These are phyloP conservation scores for Xenopus laevis DNA, from an alignment of 2,113 vertebrate genomes.

Conservation along the genomic window DNA sequence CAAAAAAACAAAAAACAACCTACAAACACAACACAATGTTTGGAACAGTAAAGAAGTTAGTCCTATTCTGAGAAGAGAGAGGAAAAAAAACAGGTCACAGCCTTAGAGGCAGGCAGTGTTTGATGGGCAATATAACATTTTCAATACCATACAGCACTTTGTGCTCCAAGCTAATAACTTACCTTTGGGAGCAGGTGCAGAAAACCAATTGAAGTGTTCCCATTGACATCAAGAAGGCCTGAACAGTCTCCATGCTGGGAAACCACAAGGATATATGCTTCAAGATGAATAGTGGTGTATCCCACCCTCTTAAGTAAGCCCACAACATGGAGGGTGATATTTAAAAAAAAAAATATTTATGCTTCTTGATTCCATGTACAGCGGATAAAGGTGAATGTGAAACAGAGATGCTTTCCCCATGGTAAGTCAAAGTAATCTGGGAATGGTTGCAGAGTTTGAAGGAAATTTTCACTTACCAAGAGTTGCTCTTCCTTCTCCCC, in stretches of 20 bases:
- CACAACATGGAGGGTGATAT: slow-evolving; percentile 41
- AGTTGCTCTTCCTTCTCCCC: slow-evolving; percentile 92
- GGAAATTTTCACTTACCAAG: slow-evolving; percentile 73
- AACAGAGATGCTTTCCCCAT: slow-evolving; percentile 37
- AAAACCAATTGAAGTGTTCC: slow-evolving; percentile 43
- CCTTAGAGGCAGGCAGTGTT: not conserved
- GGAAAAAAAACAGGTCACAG: not conserved
- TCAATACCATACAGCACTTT: slow-evolving; percentile 7
- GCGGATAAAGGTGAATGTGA: slow-evolving; percentile 27
- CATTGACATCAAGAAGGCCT: slow-evolving; percentile 46
- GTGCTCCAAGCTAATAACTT: slow-evolving; percentile 27
- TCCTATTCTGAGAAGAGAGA: no score
- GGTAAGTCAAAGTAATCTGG: slow-evolving; percentile 36
- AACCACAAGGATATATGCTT: slow-evolving; percentile 46
- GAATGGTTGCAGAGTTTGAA: slow-evolving; percentile 14
- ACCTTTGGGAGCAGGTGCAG: slow-evolving; percentile 39
- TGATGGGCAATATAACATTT: not conserved
- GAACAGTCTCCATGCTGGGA: slow-evolving; percentile 44
- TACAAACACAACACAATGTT: slow-evolving; percentile 3
- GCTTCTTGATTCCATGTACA: slow-evolving; percentile 41
- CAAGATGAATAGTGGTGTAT: slow-evolving; percentile 44
- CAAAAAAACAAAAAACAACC: not conserved
- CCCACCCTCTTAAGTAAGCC: slow-evolving; percentile 42
- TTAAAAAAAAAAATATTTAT: slow-evolving; percentile 26
- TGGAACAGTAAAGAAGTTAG: not conserved